Conservation (phyloP, 2,797 vertebrate species). For the Xerus rutilus region DNA sequence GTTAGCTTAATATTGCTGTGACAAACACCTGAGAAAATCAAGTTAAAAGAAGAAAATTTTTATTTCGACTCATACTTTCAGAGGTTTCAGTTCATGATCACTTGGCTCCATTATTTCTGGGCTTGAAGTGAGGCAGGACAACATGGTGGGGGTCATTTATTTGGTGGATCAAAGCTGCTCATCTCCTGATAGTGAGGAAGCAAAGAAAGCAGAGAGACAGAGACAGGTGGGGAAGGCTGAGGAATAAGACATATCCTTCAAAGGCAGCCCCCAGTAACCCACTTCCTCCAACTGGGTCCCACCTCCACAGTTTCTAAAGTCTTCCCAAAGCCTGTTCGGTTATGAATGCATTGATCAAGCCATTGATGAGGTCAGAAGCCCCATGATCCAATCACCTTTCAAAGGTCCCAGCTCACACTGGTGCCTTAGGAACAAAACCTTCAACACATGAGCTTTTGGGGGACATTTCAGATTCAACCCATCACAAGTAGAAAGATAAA, state of each 20-base stretch:
- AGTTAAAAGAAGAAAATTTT: not conserved
- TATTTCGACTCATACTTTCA: not conserved
- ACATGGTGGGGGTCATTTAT: not conserved
- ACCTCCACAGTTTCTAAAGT: not conserved
- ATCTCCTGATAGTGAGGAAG: not conserved
- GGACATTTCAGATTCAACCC: not conserved
- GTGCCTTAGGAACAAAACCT: not conserved
- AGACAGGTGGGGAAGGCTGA: not conserved
- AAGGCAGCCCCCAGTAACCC: not conserved
- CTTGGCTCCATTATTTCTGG: not conserved
- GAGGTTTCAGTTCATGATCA: not conserved
- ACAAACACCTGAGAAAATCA: not conserved
- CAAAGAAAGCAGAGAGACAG: not conserved
- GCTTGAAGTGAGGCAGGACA: not conserved
- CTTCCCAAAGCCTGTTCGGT: not conserved
- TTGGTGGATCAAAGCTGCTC: not conserved
- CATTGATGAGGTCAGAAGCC: not conserved
- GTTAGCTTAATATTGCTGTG: not conserved
- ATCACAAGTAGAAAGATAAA: not conserved
- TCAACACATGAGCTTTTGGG: not conserved
- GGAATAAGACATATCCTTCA: not conserved
- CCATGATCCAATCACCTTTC: too few species aligned
- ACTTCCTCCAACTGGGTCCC: not conserved
- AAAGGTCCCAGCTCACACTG: not conserved
- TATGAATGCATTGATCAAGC: not conserved